Conservation (phyloP, 2,888 invertebrate species). For the Macrophya alboannulata region DNA sequence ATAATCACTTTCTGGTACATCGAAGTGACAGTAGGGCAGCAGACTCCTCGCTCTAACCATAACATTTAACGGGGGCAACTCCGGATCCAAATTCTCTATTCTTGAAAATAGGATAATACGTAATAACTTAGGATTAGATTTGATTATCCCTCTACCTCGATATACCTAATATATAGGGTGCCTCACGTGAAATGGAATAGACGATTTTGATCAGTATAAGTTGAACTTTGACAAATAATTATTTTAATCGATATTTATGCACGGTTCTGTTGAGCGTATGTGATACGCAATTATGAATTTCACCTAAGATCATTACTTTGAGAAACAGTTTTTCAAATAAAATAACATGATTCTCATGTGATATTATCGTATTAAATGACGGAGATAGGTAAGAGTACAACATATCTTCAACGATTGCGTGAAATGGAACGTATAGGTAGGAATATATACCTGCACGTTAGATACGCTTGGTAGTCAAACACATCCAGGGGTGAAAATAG, state of each 20-base stretch:
- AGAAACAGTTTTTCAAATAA: background rate
- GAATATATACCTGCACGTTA: slow-evolving; percentile 80
- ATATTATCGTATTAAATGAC: background rate
- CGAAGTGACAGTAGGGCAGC: slow-evolving; percentile 87
- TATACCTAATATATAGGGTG: too few relatives aligned
- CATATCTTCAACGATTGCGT: too few relatives aligned
- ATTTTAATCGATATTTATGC: background rate
- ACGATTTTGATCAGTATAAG: background rate
- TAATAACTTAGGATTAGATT: background rate
- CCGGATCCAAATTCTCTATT: slow-evolving; percentile 82
- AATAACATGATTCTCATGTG: background rate
- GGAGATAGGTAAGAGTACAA: too few relatives aligned
- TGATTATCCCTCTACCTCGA: too few relatives aligned
- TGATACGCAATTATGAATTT: too few relatives aligned
- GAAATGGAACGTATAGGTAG: background rate
- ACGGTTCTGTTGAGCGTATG: background rate
- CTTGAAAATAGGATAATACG: slow-evolving; percentile 62
- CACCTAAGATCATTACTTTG: too few relatives aligned
- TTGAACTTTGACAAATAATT: too few relatives aligned
- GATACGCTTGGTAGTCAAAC: slow-evolving; percentile 81
- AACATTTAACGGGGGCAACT: slow-evolving; percentile 72
- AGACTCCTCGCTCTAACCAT: slow-evolving; percentile 83
- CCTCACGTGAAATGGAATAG: too few relatives aligned
- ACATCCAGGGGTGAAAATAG: slow-evolving; percentile 83
- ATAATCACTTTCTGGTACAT: slow-evolving; percentile 86